These are phyloP conservation scores for Xenentodon cancila DNA, from an alignment of 2,797 vertebrate genomes.

Conservation along the genomic window DNA sequence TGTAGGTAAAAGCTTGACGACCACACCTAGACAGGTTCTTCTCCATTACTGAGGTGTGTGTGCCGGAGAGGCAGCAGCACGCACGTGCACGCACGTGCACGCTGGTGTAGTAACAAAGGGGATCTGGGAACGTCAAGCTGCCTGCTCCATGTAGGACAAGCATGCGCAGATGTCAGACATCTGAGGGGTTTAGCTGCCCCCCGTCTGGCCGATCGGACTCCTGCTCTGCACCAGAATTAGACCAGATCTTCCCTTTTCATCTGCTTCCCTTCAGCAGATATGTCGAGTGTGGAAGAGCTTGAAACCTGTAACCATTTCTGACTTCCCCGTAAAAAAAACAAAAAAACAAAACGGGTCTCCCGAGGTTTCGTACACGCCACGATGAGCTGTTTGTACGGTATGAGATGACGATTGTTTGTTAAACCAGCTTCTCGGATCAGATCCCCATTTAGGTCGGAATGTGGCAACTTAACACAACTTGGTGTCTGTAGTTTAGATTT, in stretches of 20 bases:
- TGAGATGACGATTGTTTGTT: no score
- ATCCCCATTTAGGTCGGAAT: no score
- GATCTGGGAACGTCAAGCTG: background rate
- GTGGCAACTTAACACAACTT: no score
- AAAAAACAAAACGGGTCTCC: no score
- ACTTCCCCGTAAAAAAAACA: no score
- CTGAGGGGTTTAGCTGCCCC: constrained; percentile 22
- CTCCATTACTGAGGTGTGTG: constrained; percentile 25
- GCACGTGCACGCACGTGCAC: background rate
- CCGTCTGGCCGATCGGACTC: background rate
- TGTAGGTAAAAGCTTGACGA: constrained; percentile 12
- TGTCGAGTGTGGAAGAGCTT: background rate
- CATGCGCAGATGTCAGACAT: constrained; percentile 8
- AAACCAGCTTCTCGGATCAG: no score
- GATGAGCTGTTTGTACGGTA: no score
- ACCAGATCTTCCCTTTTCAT: no score
- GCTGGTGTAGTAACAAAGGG: constrained; percentile 19
- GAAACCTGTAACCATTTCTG: no score
- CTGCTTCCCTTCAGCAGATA: no score
- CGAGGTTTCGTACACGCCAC: no score
- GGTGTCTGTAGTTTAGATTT: no score
- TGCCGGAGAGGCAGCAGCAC: background rate
- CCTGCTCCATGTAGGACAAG: constrained; percentile 12
- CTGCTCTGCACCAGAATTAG: background rate
- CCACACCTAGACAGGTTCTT: constrained; percentile 70